A percentile compares a stretch with the other conserved stretches of the same genome.
Evolutionary conservation across 2,113 vertebrate species (phyloP).

Genomic region (Elgaria multicarinata): DNA sequence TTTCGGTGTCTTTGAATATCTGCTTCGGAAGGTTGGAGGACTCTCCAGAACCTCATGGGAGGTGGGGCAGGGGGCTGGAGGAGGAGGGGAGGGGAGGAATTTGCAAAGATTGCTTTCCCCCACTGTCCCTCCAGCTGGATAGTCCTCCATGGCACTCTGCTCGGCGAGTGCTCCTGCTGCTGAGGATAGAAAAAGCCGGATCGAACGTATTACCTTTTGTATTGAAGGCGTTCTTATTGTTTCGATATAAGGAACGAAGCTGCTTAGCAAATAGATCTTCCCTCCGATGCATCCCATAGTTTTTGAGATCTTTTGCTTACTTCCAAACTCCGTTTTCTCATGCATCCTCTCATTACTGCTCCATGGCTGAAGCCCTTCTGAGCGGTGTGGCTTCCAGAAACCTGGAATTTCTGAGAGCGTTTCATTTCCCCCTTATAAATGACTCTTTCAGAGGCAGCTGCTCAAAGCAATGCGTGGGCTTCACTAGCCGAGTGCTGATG

Average conservation of each 20-base stretch:
- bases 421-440: neutral
- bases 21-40: too few species aligned
- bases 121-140: too few species aligned
- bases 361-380: neutral
- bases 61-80: too few species aligned
- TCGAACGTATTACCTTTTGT: neutral
- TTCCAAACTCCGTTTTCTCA: conserved; percentile 60
- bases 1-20: too few species aligned
- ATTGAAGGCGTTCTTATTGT: neutral
- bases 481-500: neutral
- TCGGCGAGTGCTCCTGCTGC: too few species aligned
- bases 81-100: too few species aligned
- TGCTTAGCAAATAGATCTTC: conserved; percentile 28
- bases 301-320: conserved; percentile 3
- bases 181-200: too few species aligned
- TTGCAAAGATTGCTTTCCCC: too few species aligned
- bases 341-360: neutral
- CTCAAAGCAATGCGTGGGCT: neutral
- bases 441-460: neutral
- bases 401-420: conserved; percentile 3
- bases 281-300: conserved; percentile 26
- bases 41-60: too few species aligned
- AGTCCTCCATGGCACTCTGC: too few species aligned
- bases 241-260: rapidly evolving
- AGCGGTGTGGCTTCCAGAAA: neutral